Base-by-base conservation (phyloP, 2,113 vertebrate genomes). In the Noturus placidus region DNA sequence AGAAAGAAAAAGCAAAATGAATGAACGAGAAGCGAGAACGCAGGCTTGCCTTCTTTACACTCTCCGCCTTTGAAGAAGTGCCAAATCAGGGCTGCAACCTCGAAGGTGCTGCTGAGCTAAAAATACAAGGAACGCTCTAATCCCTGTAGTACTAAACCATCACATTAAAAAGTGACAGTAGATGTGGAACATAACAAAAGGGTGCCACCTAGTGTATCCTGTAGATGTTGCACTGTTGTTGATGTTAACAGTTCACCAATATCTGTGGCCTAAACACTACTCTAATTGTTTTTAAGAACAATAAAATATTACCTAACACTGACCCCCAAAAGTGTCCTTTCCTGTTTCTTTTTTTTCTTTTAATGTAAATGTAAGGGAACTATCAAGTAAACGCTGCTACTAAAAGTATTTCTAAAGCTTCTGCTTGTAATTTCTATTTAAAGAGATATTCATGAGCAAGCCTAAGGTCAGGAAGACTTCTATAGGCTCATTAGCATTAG, bases 71-170 rank as follows among this genome's bases (percentile, higher is more conserved):
- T 89, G 88, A 88, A 90, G 87, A 90, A 35, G 70, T 87, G 81
- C 81, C 42, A 85, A 85, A 85, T 89, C 85, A 85, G 85, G 87
- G 84, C 82, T 81, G 87, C 61, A 52, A 52, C 86, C 89, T 90
- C 87, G 87, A 86, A 89, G 84, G 89, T 86, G 69, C 87, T 76
- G 63, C 35, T 35, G 82, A 83, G 84, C 87, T 87, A 89, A 87
- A 90, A 90, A 90, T 88, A 89, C 70, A 82, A 90, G 87, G 85
- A 85, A 80, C 61, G 33, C 54, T 65, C 59, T 87, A 86, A 91
- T 82, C 87, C 61, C n/a, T 59, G 69, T 85, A 50, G 86, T 84
- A 63, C 52, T 30, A 69, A 50, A n/a, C n/a, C 69, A 35, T 86
- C n/a, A 52, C n/a, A 81, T 70, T n/a, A 77, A 57, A 78, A 56